Evolutionary conservation across 1,140 invertebrate genomes (phyloP).

Genomic region (Nasonia vitripennis): DNA sequence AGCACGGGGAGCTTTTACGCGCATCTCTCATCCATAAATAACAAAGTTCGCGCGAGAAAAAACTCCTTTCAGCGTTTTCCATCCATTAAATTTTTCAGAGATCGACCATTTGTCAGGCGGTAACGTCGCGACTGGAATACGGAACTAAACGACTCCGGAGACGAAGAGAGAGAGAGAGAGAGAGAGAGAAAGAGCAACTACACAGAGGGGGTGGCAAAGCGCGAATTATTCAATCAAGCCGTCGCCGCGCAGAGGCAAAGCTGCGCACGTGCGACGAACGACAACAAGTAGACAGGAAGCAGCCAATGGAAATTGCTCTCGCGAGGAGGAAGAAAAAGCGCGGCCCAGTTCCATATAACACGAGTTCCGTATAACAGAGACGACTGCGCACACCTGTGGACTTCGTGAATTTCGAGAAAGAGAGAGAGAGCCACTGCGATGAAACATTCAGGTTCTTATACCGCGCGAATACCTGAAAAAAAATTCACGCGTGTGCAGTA

Average conservation of each 20-base stretch:
- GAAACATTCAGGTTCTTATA: too few relatives aligned
- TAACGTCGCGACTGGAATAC: background rate
- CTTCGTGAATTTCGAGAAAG: background rate
- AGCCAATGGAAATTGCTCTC: conserved; percentile 7
- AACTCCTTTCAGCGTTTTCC: background rate
- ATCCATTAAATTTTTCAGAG: background rate
- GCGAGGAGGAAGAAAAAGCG: background rate
- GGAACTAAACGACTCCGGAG: background rate
- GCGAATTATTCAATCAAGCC: conserved; percentile 33
- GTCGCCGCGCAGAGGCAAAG: background rate
- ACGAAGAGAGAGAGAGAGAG: background rate
- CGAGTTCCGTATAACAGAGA: too few relatives aligned
- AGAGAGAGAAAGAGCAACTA: background rate
- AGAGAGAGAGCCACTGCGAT: too few relatives aligned
- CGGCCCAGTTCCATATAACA: background rate
- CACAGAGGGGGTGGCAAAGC: background rate
- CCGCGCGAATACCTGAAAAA: too few relatives aligned
- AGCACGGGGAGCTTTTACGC: too few relatives aligned
- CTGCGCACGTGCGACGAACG: background rate
- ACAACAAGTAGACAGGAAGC: background rate
- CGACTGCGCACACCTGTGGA: background rate
- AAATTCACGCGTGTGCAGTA: too few relatives aligned
- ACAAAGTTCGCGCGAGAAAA: background rate
- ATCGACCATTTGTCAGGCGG: background rate
- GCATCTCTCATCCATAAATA: background rate